Evolutionary conservation across 1,140 invertebrate species (phyloP).

Genomic region (Berghia stephanieae): DNA sequence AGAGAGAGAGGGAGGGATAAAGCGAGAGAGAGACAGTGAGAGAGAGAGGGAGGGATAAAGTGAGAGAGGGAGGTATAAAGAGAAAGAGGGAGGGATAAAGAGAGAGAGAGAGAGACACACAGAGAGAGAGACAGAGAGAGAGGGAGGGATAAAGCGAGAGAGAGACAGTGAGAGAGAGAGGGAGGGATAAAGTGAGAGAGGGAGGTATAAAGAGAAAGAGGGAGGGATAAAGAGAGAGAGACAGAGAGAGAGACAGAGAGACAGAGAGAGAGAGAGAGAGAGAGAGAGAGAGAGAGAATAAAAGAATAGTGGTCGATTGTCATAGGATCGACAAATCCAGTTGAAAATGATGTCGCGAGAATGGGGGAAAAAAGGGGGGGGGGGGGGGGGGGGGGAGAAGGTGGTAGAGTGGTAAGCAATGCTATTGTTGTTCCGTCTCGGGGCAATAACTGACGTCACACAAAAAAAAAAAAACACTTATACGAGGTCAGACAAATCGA

Average conservation of each 20-base stretch:
- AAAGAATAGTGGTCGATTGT: not conserved
- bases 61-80: no score
- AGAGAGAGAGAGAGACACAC: no score
- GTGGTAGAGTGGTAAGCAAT: not conserved
- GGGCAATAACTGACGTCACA: no score
- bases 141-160: conserved; percentile 10
- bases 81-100: no score
- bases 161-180: not conserved
- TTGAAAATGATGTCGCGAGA: not conserved
- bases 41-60: not conserved
- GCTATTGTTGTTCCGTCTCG: not conserved
- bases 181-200: conserved; percentile 9
- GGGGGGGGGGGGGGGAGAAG: not conserved
- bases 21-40: not conserved
- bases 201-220: not conserved
- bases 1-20: conserved; percentile 16
- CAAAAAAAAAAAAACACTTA: no score
- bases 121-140: not conserved
- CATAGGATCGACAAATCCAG: no score
- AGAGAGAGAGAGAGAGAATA: not conserved
- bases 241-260: conserved; percentile 1
- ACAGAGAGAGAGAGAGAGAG: not conserved
- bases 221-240: not conserved
- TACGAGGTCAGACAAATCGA: no score
- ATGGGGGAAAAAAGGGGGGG: not conserved